Base-by-base conservation (phyloP, 2,113 vertebrate genomes). In the Electrona antarctica region DNA sequence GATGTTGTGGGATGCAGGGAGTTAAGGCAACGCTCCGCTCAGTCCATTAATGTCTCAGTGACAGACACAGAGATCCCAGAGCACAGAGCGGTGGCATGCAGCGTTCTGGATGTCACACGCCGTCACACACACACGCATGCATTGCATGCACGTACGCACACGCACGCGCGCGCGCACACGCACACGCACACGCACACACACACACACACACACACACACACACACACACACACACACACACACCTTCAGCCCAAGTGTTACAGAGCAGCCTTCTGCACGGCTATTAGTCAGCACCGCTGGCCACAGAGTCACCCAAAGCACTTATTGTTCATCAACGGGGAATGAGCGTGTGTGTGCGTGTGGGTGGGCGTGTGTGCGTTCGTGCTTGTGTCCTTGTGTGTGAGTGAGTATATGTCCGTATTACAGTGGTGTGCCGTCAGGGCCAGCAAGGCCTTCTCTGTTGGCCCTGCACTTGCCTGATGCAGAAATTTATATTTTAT, bases 31-130 rank as follows among this genome's bases (percentile, higher is more conserved):
- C 67, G 67, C 58, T 46, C 48, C 14, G 0, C 10, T 21, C 21
- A 59, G 78, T 74, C 70, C 41, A 77, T 84, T 84, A 68, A 61
- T 13, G 52, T 71, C 64, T 64, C 60, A 76, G 72, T 79, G 82
- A 80, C 67, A 48, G 79, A 79, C 71, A 81, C 67, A 73, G 58
- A 69, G 66, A 80, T 59, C 61, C 79, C 45, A 60, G 54, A 11
- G 78, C 28, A 65, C 52, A 75, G 69, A 21, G n/a, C 46, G 70
- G 74, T 54, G 77, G 73, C 21, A 21, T 21, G 21, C 72, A 78
- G 77, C 11, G n/a, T 15, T 76, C 14, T 60, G 60, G 68, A 62
- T 67, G 76, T 76, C 73, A 67, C n/a, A 1, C 77, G 60, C 60
- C 68, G 66, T 21, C 21, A 21, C 21, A 2, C 21, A 21, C 21